Percentiles rank a stretch among this genome's conserved stretches.
phyloP scores from a whole-genome alignment of 2,888 invertebrate species.

The Eremobia ochroleuca region DNA sequence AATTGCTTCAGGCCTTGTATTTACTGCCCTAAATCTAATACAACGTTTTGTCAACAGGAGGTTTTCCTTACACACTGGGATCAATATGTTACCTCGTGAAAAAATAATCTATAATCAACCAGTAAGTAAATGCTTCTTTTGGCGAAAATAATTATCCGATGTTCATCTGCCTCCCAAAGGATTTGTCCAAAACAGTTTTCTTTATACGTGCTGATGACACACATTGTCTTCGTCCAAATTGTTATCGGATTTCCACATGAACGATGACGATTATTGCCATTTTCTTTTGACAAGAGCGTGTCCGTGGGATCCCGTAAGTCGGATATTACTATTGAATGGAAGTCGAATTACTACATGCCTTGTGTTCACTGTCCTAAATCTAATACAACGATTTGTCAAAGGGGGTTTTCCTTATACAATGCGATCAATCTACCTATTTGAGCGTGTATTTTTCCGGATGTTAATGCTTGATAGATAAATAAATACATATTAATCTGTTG shows the following conservation, averaged over 20 bases:
- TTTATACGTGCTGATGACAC: constrained; percentile 33
- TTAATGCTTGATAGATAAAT: constrained; percentile 2
- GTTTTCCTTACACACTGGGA: constrained; percentile 8
- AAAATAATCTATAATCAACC: neutral
- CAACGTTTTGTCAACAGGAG: constrained; percentile 23
- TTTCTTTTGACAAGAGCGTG: constrained; percentile 52
- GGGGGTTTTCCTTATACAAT: constrained; percentile 3
- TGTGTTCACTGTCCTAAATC: constrained; percentile 40
- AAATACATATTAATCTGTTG: neutral
- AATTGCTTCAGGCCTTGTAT: constrained; percentile 51
- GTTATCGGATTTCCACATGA: constrained; percentile 58
- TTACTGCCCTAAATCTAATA: constrained; percentile 43
- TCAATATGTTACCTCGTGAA: neutral
- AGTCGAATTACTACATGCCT: constrained; percentile 54
- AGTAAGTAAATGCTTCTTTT: constrained; percentile 1
- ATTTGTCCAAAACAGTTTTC: constrained; percentile 39
- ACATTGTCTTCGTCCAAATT: constrained; percentile 46
- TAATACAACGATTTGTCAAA: constrained; percentile 39
- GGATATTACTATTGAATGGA: constrained; percentile 54
- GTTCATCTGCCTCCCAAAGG: constrained; percentile 20
- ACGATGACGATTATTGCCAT: constrained; percentile 58
- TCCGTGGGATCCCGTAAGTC: constrained; percentile 18
- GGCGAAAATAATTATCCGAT: constrained; percentile 19
- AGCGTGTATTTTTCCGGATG: constrained; percentile 5
- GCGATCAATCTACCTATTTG: constrained; percentile 28